Evolutionary conservation across 2,888 invertebrate genomes (phyloP).

Genomic region (Lasioglossum figueresi): DNA sequence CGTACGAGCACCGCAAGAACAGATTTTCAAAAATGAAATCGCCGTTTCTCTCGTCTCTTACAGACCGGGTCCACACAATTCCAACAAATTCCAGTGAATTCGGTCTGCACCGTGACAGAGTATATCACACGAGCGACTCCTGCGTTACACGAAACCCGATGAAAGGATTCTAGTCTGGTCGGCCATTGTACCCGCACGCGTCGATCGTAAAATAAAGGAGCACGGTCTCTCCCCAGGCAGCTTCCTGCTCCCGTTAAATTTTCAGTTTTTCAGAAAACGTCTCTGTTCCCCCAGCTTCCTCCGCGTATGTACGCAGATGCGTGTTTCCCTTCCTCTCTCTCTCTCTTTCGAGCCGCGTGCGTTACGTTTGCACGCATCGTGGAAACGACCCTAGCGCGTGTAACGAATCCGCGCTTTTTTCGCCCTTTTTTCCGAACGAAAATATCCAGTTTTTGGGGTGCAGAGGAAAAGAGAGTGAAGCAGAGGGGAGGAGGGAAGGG

Average conservation of each 20-base stretch:
- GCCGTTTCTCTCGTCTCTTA: background rate
- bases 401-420: conserved; percentile 78
- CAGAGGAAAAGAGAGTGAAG: conserved; percentile 66
- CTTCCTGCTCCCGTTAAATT: conserved; percentile 64
- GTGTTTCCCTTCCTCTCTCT: conserved; percentile 3
- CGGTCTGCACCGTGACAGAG: background rate
- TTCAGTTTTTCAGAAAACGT: conserved; percentile 67
- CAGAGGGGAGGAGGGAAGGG: background rate
- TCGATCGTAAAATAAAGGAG: conserved; percentile 62
- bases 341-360: conserved; percentile 1
- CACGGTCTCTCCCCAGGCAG: conserved; percentile 30
- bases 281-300: conserved; percentile 21
- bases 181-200: conserved; percentile 58
- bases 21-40: background rate
- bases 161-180: conserved; percentile 70
- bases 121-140: background rate
- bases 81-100: background rate
- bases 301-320: conserved; percentile 16
- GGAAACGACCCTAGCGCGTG: conserved; percentile 70
- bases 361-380: background rate
- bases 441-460: conserved; percentile 76
- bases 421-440: conserved; percentile 28
- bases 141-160: conserved; percentile 36
- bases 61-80: background rate
- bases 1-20: too few species aligned